phyloP scores from a whole-genome alignment of 1,140 invertebrate genomes.

The Zophobas atratus region DNA sequence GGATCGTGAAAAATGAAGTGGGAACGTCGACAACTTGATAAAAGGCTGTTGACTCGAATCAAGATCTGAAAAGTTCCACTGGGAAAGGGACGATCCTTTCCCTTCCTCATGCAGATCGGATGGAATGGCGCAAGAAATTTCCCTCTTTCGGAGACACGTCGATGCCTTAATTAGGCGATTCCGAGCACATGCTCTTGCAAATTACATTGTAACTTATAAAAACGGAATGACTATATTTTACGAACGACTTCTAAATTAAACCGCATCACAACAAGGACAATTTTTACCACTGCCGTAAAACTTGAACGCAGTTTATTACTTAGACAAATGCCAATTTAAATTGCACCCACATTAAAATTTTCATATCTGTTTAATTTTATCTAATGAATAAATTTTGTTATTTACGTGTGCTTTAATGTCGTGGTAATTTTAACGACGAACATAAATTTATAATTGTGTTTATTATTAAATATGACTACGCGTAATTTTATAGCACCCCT shows the following conservation, averaged over 20 bases:
- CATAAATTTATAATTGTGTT: too few species aligned
- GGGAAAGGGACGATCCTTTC: constrained; percentile 1
- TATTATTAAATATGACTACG: too few species aligned
- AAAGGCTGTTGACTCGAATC: constrained; percentile 57
- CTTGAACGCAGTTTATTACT: constrained; percentile 15
- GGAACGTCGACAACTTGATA: constrained; percentile 66
- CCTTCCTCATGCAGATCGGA: background rate
- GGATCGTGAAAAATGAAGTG: constrained; percentile 66
- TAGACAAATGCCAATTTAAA: constrained; percentile 15
- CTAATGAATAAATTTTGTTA: constrained; percentile 24
- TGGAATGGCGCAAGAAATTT: background rate
- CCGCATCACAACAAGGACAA: constrained; percentile 8
- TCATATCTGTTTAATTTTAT: constrained; percentile 14
- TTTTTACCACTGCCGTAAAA: constrained; percentile 4
- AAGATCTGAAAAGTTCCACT: constrained; percentile 27
- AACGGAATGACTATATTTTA: constrained; percentile 34
- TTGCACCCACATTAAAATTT: constrained; percentile 1
- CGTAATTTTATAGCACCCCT: too few species aligned
- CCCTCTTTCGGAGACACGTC: constrained; percentile 27
- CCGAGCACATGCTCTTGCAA: constrained; percentile 16
- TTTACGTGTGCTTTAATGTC: constrained; percentile 14
- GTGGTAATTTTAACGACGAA: background rate
- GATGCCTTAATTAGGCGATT: constrained; percentile 40
- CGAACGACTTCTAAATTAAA: constrained; percentile 31
- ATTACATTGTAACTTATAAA: constrained; percentile 41